Conservation (phyloP, 2,888 invertebrate genomes). For the Biston betularia region DNA sequence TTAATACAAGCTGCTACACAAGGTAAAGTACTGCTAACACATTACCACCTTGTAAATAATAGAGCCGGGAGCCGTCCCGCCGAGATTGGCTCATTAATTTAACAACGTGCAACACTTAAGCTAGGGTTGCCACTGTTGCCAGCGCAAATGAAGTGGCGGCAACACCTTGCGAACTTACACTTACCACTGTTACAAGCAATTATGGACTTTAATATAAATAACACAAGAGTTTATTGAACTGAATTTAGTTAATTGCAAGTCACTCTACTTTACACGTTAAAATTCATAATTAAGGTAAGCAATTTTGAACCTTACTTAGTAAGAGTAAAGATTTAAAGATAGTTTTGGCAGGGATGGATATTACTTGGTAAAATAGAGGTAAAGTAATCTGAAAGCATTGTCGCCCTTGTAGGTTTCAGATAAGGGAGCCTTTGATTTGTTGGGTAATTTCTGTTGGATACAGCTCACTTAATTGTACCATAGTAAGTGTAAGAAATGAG, state of each 20-base stretch:
- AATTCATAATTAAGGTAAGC: constrained; percentile 1
- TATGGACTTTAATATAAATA: constrained; percentile 24
- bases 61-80: constrained; percentile 73
- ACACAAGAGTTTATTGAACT: not conserved
- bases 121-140: constrained; percentile 70
- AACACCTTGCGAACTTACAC: constrained; percentile 58
- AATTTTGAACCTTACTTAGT: constrained; percentile 6
- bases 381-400: constrained; percentile 59
- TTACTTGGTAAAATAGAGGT: constrained; percentile 42
- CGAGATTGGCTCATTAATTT: constrained; percentile 86
- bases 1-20: constrained; percentile 7
- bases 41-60: constrained; percentile 85
- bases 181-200: constrained; percentile 31
- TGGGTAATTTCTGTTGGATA: constrained; percentile 66
- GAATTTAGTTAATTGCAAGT: constrained; percentile 26
- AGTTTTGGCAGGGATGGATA: not conserved
- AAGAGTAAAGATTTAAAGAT: not conserved
- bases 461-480: constrained; percentile 57
- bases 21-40: constrained; percentile 58
- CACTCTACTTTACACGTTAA: constrained; percentile 8
- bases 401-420: constrained; percentile 68
- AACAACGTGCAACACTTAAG: constrained; percentile 85
- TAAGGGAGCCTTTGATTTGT: constrained; percentile 71
- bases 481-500: constrained; percentile 50
- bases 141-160: constrained; percentile 83